Conservation (phyloP, 2,888 invertebrate species). For the Morinoia aosen region DNA sequence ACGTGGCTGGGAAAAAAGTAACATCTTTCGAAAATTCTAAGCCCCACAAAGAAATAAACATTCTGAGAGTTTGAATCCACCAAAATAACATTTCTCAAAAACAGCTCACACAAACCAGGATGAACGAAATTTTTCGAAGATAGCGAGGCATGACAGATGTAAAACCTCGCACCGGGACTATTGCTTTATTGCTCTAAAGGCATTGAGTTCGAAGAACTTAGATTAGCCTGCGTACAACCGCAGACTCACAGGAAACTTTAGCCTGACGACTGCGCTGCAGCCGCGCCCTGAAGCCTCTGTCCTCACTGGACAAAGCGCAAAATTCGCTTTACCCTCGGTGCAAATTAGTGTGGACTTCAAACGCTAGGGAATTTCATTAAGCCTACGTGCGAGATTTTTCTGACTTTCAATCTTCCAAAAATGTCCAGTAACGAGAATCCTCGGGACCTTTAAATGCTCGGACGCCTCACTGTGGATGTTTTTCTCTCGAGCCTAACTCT, state of each 20-base stretch:
- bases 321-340: constrained; percentile 28
- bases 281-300: neutral
- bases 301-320: constrained; percentile 18
- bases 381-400: constrained; percentile 53
- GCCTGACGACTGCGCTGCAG: neutral
- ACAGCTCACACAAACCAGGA: neutral
- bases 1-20: neutral
- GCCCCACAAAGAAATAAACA: neutral
- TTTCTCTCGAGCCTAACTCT: neutral
- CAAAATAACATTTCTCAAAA: neutral
- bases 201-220: neutral
- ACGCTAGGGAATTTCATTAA: constrained; percentile 48
- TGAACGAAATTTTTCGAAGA: neutral
- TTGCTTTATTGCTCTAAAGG: neutral
- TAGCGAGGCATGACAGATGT: neutral
- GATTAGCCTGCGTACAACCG: neutral
- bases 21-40: neutral
- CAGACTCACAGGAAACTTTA: neutral
- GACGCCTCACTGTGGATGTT: constrained; percentile 32
- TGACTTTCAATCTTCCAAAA: constrained; percentile 50
- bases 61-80: neutral
- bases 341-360: constrained; percentile 52
- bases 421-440: constrained; percentile 39
- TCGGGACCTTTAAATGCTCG: constrained; percentile 32
- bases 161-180: neutral